Percentiles rank a stretch among this genome's conserved stretches.
phyloP scores from a whole-genome alignment of 2,888 invertebrate species.

The Synergus itoensis region DNA sequence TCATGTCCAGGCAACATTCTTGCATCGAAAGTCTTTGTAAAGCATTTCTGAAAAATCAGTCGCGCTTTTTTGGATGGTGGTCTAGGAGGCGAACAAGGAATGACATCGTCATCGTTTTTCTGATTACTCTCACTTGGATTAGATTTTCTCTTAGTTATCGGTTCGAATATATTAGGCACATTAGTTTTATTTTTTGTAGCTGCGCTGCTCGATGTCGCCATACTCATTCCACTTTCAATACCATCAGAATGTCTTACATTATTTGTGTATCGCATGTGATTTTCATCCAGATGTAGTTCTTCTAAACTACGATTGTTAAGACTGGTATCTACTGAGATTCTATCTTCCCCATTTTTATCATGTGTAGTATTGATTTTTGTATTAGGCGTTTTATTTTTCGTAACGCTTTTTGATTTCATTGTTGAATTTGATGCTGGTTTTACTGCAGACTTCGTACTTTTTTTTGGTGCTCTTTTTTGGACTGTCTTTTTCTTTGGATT shows the following conservation, averaged over 20 bases:
- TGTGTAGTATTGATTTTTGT: neutral
- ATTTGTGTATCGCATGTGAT: neutral
- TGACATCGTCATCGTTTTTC: conserved; percentile 76
- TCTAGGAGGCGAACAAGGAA: conserved; percentile 82
- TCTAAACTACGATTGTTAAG: neutral
- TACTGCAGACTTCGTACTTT: conserved; percentile 17
- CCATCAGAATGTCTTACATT: neutral
- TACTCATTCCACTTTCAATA: neutral
- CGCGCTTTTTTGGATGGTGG: conserved; percentile 81
- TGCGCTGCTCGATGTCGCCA: conserved; percentile 34
- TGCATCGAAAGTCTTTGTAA: conserved; percentile 86
- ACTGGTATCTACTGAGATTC: neutral
- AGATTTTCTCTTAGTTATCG: conserved; percentile 51
- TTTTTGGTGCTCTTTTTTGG: conserved; percentile 39
- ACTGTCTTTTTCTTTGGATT: conserved; percentile 1
- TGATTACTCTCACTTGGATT: conserved; percentile 56
- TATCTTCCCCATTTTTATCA: neutral
- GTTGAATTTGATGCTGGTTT: conserved; percentile 15
- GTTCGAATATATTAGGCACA: conserved; percentile 46
- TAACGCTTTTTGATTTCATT: neutral
- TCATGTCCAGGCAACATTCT: conserved; percentile 80
- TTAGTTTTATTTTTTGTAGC: conserved; percentile 4
- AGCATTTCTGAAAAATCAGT: conserved; percentile 86
- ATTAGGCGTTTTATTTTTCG: neutral
- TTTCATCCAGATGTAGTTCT: neutral